Evolutionary conservation across 2,113 vertebrate genomes (phyloP).

Genomic region (Isurus oxyrinchus): DNA sequence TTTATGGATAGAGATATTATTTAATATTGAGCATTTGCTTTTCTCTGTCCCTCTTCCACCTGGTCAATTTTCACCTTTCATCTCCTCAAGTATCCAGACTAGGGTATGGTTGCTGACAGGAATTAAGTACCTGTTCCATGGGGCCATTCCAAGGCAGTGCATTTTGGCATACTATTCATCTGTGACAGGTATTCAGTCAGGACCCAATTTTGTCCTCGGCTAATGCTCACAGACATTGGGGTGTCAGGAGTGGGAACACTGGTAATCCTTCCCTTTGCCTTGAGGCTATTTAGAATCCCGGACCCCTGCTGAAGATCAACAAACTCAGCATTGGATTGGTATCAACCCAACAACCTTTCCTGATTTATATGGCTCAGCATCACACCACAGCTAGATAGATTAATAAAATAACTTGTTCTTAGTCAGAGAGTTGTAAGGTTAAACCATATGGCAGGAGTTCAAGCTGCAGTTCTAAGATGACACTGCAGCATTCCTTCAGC

Average conservation of each 20-base stretch:
- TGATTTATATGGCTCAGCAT: not conserved
- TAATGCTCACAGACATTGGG: not conserved
- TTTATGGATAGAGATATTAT: not conserved
- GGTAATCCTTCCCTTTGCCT: not conserved
- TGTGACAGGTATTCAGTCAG: not conserved
- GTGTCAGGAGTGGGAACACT: not conserved
- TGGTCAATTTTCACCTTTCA: not conserved
- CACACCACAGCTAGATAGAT: not conserved
- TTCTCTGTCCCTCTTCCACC: not conserved
- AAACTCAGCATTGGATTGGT: not conserved
- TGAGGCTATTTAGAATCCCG: not conserved
- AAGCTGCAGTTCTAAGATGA: not conserved
- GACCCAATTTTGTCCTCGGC: not conserved
- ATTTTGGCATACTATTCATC: not conserved
- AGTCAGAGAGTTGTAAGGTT: not conserved
- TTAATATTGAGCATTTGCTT: not conserved
- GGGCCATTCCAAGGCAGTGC: not conserved
- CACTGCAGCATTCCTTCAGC: not conserved
- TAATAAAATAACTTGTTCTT: not conserved
- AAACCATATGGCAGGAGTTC: not conserved
- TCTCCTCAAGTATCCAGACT: not conserved
- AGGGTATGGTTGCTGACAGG: not conserved
- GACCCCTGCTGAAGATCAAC: too few relatives aligned
- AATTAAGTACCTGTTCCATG: not conserved
- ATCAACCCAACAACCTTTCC: not conserved